phyloP scores from a whole-genome alignment of 2,888 invertebrate species.

The Panorpa germanica region DNA sequence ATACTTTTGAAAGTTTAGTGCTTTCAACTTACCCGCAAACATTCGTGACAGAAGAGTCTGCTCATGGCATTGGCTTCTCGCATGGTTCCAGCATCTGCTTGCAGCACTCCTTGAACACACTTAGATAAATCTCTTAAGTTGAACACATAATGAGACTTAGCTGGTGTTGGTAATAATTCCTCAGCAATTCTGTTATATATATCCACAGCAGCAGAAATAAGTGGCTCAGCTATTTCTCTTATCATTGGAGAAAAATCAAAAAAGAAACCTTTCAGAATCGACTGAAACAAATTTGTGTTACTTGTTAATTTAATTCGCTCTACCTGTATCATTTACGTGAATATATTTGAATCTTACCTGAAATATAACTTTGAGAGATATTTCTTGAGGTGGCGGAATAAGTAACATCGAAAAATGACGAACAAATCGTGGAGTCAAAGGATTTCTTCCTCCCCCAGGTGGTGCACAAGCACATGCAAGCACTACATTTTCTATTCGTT shows the following conservation, averaged over 20 bases:
- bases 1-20: too few species aligned
- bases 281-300: too few species aligned
- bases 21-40: too few species aligned
- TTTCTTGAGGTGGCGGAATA: slow-evolving; percentile 63
- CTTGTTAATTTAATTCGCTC: too few species aligned
- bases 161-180: slow-evolving; percentile 75
- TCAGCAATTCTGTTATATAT: slow-evolving; percentile 61
- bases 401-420: slow-evolving; percentile 76
- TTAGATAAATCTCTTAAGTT: slow-evolving; percentile 82
- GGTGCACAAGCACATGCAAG: slow-evolving; percentile 73
- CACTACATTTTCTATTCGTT: slow-evolving; percentile 66
- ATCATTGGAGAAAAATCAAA: slow-evolving; percentile 55
- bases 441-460: slow-evolving; percentile 79
- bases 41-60: slow-evolving; percentile 81
- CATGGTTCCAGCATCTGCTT: slow-evolving; percentile 54
- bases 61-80: slow-evolving; percentile 46
- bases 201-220: slow-evolving; percentile 70
- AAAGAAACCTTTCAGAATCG: slow-evolving; percentile 60
- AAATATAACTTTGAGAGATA: slow-evolving; percentile 61
- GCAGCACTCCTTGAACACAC: slow-evolving; percentile 75
- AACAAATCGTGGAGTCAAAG: slow-evolving; percentile 65
- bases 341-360: too few species aligned
- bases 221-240: slow-evolving; percentile 40
- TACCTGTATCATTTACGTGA: too few species aligned
- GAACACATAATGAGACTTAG: slow-evolving; percentile 85